Evolutionary conservation across 2,888 invertebrate genomes (phyloP).

Genomic region (Plebejus argus): DNA sequence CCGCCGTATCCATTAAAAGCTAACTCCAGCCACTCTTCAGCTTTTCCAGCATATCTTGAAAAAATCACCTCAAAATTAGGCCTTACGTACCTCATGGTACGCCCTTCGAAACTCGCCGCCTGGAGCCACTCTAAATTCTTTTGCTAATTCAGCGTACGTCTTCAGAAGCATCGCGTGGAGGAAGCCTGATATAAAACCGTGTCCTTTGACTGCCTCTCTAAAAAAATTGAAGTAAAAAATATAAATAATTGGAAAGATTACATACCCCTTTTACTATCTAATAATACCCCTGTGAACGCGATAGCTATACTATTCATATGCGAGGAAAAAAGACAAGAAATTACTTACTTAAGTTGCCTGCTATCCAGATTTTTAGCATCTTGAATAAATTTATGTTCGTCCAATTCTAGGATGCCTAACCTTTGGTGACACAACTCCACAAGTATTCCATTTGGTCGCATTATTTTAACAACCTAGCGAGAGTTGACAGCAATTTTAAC

Average conservation of each 20-base stretch:
- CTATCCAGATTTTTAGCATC: conserved; percentile 73
- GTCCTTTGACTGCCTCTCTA: conserved; percentile 70
- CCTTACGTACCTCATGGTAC: conserved; percentile 64
- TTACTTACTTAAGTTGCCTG: conserved; percentile 64
- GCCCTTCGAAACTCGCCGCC: conserved; percentile 75
- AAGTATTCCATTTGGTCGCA: conserved; percentile 71
- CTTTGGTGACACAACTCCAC: conserved; percentile 73
- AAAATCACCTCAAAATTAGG: background rate
- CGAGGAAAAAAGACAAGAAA: background rate
- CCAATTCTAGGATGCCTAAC: conserved; percentile 68
- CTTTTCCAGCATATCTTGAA: no score
- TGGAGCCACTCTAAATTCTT: conserved; percentile 73
- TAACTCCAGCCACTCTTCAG: no score
- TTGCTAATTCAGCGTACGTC: conserved; percentile 74
- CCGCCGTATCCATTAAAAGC: no score
- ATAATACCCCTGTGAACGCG: no score
- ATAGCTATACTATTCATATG: no score
- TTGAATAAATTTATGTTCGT: conserved; percentile 73
- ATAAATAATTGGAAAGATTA: no score
- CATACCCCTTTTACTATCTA: no score
- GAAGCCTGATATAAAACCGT: conserved; percentile 71
- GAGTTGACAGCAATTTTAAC: no score
- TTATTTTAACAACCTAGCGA: conserved; percentile 60
- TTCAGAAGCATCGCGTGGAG: conserved; percentile 73
- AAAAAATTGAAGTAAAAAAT: background rate